phyloP scores from a whole-genome alignment of 2,888 invertebrate species.

The Allygus modestus region DNA sequence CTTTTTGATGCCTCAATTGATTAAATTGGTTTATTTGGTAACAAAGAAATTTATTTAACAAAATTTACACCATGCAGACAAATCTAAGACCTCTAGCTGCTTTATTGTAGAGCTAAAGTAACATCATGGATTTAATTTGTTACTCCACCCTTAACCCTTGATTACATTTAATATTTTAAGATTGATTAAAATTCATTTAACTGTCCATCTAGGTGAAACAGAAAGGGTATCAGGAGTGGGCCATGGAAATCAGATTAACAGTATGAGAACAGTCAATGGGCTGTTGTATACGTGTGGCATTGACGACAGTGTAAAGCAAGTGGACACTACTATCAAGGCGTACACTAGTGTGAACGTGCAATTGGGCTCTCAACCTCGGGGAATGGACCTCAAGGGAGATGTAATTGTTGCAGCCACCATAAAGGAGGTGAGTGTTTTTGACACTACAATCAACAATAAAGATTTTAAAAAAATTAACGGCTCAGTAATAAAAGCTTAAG shows the following conservation, averaged over 20 bases:
- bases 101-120: too few relatives aligned
- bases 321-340: slow-evolving; percentile 75
- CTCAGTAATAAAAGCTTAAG: too few relatives aligned
- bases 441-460: slow-evolving; percentile 65
- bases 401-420: slow-evolving; percentile 90
- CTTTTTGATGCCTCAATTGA: too few relatives aligned
- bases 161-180: too few relatives aligned
- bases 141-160: too few relatives aligned
- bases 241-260: slow-evolving; percentile 97
- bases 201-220: slow-evolving; percentile 83
- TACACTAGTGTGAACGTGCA: slow-evolving; percentile 80
- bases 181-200: too few relatives aligned
- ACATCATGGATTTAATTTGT: too few relatives aligned
- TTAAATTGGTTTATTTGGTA: too few relatives aligned
- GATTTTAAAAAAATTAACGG: too few relatives aligned
- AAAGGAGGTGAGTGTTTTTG: slow-evolving; percentile 89
- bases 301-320: slow-evolving; percentile 91
- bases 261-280: slow-evolving; percentile 85
- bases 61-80: too few relatives aligned
- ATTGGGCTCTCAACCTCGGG: slow-evolving; percentile 93
- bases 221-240: slow-evolving; percentile 90
- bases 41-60: too few relatives aligned
- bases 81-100: too few relatives aligned
- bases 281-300: slow-evolving; percentile 92
- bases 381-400: slow-evolving; percentile 86